Conservation (phyloP, 1,140 invertebrate genomes). For the Drosophila tristis region DNA sequence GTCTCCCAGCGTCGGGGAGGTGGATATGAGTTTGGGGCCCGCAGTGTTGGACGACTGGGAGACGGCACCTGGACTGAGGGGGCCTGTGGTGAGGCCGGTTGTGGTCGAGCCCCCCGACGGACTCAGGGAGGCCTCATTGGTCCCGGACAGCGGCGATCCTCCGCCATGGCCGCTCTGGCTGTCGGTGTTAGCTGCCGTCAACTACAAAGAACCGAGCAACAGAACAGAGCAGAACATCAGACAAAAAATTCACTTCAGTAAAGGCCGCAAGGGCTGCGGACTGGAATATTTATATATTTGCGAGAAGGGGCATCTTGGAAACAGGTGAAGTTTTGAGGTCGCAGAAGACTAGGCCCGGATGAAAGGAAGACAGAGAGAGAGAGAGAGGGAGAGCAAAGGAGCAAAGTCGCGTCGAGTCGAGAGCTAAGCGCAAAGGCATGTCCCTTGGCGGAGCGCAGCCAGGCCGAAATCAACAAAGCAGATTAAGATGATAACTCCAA, state of each 20-base stretch:
- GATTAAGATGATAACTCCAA: constrained; percentile 84
- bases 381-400: background rate
- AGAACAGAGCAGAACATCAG: constrained; percentile 26
- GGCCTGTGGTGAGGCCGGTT: constrained; percentile 85
- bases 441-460: constrained; percentile 22
- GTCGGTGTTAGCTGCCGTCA: constrained; percentile 57
- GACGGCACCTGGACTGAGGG: constrained; percentile 89
- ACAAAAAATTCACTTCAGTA: constrained; percentile 52
- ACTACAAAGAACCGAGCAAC: constrained; percentile 56
- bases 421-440: constrained; percentile 30
- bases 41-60: constrained; percentile 86
- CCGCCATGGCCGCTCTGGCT: constrained; percentile 73
- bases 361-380: background rate
- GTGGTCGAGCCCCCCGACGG: constrained; percentile 87
- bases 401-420: background rate
- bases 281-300: background rate
- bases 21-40: constrained; percentile 34
- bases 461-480: constrained; percentile 80
- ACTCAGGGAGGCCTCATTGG: constrained; percentile 86
- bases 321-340: constrained; percentile 46
- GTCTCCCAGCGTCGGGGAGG: constrained; percentile 59
- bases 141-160: constrained; percentile 85
- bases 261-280: constrained; percentile 15
- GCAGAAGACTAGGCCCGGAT: background rate
- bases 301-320: constrained; percentile 7